These are phyloP conservation scores for Pseudopipra pipra DNA, from an alignment of 2,113 vertebrate species.

Conservation along the genomic window DNA sequence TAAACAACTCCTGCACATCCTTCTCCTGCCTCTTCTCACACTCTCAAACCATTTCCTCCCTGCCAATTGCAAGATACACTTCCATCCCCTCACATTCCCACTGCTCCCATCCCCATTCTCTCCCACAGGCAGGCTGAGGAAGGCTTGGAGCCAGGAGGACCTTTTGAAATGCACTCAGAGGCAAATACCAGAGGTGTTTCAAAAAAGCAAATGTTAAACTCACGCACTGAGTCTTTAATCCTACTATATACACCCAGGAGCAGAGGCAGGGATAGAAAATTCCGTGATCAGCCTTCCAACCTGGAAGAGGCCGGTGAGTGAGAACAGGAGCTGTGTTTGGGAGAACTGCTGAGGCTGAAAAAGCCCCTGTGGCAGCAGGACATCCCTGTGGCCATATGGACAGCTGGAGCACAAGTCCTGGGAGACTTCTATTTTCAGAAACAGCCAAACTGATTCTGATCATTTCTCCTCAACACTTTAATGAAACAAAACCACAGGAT, in stretches of 20 bases:
- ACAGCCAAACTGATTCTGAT: neutral
- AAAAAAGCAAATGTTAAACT: neutral
- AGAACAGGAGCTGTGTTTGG: neutral
- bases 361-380: accelerated
- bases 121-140: neutral
- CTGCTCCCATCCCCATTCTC: neutral
- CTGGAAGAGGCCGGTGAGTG: neutral
- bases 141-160: accelerated
- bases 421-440: neutral
- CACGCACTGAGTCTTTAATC: neutral
- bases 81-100: neutral
- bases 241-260: neutral
- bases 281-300: neutral
- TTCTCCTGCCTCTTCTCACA: neutral
- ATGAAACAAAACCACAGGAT: neutral
- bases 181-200: neutral
- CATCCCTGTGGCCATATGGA: neutral
- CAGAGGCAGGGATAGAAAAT: accelerated
- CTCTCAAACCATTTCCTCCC: neutral
- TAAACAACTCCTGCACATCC: neutral
- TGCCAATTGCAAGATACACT: neutral
- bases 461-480: neutral
- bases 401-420: neutral
- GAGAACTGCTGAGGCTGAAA: neutral
- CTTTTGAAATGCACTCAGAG: neutral